Evolutionary conservation across 2,797 vertebrate genomes (phyloP).

Genomic region (Pristis pectinata): DNA sequence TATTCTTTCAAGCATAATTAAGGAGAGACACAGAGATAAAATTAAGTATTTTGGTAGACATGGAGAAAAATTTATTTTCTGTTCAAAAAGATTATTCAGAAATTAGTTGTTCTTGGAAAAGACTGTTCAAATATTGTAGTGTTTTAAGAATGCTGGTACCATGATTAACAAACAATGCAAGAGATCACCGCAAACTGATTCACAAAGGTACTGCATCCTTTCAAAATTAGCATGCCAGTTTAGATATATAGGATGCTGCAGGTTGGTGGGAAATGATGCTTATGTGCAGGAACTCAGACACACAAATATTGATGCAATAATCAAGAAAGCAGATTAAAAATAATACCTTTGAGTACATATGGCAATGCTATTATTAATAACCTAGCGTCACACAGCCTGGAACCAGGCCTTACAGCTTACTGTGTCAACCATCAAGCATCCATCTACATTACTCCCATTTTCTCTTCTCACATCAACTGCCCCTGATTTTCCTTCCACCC

Average conservation of each 20-base stretch:
- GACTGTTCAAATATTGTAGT: not conserved
- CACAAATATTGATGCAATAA: constrained; percentile 16
- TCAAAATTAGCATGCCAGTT: not conserved
- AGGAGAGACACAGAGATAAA: too few species aligned
- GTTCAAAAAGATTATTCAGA: not conserved
- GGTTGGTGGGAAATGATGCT: too few species aligned
- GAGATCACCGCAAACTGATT: not conserved
- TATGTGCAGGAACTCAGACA: not conserved
- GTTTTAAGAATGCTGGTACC: not conserved
- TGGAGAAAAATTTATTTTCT: too few species aligned
- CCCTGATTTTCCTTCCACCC: too few species aligned
- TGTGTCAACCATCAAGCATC: too few species aligned
- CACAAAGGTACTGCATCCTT: not conserved
- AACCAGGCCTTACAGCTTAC: too few species aligned
- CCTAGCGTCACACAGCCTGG: too few species aligned
- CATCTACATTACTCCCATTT: too few species aligned
- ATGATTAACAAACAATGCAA: not conserved
- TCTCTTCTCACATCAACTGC: too few species aligned
- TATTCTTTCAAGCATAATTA: too few species aligned
- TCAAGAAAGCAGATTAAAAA: constrained; percentile 16
- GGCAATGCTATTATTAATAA: not conserved
- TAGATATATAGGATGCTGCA: not conserved
- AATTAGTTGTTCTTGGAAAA: not conserved
- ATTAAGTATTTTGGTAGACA: too few species aligned
- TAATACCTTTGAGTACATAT: not conserved